These are phyloP conservation scores for Drusus annulatus DNA, from an alignment of 1,140 invertebrate genomes.

Conservation along the genomic window DNA sequence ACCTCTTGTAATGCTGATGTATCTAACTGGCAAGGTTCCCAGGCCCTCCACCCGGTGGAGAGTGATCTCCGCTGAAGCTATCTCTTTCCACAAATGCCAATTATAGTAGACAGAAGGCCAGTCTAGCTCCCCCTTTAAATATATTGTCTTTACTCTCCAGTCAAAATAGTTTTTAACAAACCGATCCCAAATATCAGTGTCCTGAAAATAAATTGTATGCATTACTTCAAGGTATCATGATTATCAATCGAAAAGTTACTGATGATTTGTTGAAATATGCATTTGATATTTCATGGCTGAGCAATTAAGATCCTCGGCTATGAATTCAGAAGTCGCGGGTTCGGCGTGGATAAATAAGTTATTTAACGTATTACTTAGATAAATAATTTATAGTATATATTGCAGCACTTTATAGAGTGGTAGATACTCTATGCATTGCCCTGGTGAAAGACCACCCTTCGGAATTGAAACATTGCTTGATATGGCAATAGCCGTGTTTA, in stretches of 20 bases:
- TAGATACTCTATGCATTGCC: too few species aligned
- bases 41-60: constrained; percentile 5
- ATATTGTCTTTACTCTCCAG: constrained; percentile 36
- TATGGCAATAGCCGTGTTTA: too few species aligned
- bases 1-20: constrained; percentile 45
- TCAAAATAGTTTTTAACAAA: constrained; percentile 35
- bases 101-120: constrained; percentile 47
- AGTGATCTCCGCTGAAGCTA: constrained; percentile 1
- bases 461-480: too few species aligned
- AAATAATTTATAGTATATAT: too few species aligned
- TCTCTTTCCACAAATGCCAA: constrained; percentile 49
- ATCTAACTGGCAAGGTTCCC: constrained; percentile 23
- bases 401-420: too few species aligned
- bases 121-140: constrained; percentile 34
- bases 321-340: too few species aligned
- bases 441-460: too few species aligned
- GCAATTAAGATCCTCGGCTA: too few species aligned
- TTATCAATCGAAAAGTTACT: not conserved
- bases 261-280: not conserved
- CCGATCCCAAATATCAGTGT: constrained; percentile 46
- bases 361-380: too few species aligned
- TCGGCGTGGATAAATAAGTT: too few species aligned
- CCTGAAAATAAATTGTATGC: constrained; percentile 21
- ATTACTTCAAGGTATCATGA: not conserved
- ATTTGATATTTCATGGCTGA: too few species aligned